Percentiles rank a stretch among this genome's conserved stretches.
phyloP scores from a whole-genome alignment of 2,888 invertebrate species.

The Maniola hyperantus region DNA sequence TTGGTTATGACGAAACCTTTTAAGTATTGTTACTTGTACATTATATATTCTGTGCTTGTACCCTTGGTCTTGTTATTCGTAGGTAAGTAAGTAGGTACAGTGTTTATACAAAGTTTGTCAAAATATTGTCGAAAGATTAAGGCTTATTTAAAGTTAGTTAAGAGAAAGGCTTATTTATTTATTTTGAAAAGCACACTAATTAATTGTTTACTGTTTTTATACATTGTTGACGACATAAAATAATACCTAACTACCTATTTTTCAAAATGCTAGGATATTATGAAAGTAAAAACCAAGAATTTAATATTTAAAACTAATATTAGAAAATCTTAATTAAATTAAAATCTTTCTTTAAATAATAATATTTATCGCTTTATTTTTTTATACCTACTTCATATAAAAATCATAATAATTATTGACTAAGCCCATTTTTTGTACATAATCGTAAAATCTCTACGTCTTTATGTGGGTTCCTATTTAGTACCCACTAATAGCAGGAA shows the following conservation, averaged over 20 bases:
- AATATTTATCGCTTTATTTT: background rate
- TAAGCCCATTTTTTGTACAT: background rate
- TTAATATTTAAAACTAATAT: too few relatives aligned
- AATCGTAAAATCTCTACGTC: too few relatives aligned
- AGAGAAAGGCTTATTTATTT: background rate
- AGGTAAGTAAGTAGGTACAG: too few relatives aligned
- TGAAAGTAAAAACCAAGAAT: background rate
- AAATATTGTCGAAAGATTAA: slow-evolving; percentile 1
- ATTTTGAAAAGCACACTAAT: background rate
- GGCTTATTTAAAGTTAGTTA: background rate
- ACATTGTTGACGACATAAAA: background rate
- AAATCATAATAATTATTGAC: background rate
- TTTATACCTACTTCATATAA: background rate
- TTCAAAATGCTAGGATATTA: background rate
- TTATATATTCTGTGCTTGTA: too few relatives aligned
- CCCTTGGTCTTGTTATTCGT: background rate
- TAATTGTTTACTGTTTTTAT: background rate
- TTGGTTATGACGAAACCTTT: too few relatives aligned
- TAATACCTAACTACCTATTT: background rate
- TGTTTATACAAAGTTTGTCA: background rate
- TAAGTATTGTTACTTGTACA: too few relatives aligned
- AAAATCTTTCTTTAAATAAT: background rate
- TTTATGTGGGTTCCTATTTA: too few relatives aligned
- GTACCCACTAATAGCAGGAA: slow-evolving; percentile 10
- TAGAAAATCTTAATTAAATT: too few relatives aligned